Evolutionary conservation across 1,140 invertebrate species (phyloP), one percentile per base, ranked within the genome.

Genomic region (Leptinotarsa undecemlineata): DNA sequence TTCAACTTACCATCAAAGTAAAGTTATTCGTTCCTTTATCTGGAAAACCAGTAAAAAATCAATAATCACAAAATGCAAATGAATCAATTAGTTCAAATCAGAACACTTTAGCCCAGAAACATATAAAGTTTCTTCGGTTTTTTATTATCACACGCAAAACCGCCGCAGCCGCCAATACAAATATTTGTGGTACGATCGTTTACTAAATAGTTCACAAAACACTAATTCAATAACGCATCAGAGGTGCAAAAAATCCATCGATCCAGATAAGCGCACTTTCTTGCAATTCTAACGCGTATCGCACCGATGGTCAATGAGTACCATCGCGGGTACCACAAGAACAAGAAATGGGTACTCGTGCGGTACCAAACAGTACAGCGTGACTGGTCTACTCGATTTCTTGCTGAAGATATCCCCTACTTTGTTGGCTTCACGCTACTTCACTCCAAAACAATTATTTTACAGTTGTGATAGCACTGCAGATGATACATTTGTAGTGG

Each of bases 331-430:
- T 71, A 71, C 33, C 26, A 17, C 42, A 64, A 63, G 26, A 63
- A 72, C 69, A 57, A 71, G 69, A 48, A 72, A 72, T 72, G 71
- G 71, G 60, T 64, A 72, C 71, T 72, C 71, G 71, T 72, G 71
- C 71, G 71, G 60, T 72, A 72, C 71, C 71, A 72, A 72, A 72
- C 61, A 64, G 71, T 51, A 33, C 60, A 64, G 21, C 71, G 71
- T 72, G 71, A 72, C 71, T 72, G 71, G 21, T 20, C 42, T 72
- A 19, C 60, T 72, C 71, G 71, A 72, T 72, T 72, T 71, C 69
- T 71, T 71, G 23, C 57, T 71, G 69, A 71, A 71, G 69, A 71
- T 71, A 60, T 42, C 69, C 69, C 69, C 69, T 71, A 71, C 69
- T 60, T 71, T 71, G 69, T 71, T 33, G n/a, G 48, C 69, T 57